phyloP scores from a whole-genome alignment of 1,140 invertebrate species.

The Lepidurus packardi region DNA sequence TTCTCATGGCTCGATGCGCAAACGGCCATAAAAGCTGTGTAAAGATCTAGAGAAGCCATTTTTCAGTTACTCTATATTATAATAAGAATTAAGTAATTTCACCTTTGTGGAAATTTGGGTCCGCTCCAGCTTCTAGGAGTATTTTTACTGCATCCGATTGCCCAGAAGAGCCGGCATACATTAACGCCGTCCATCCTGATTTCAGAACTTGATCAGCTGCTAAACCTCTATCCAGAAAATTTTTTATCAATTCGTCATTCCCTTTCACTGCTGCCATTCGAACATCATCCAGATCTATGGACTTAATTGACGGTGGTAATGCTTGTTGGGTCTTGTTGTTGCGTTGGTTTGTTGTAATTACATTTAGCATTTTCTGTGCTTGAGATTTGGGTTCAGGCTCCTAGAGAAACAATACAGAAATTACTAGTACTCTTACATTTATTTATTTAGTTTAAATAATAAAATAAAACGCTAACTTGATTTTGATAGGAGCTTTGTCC shows the following conservation, averaged over 20 bases:
- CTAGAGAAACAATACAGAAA: background rate
- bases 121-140: conserved; percentile 46
- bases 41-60: conserved; percentile 44
- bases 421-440: background rate
- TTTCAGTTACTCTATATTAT: background rate
- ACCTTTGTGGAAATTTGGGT: conserved; percentile 47
- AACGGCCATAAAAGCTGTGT: conserved; percentile 51
- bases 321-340: background rate
- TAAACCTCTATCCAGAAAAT: conserved; percentile 40
- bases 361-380: background rate
- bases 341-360: background rate
- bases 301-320: background rate
- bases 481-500: background rate
- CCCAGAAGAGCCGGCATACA: conserved; percentile 48
- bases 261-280: conserved; percentile 42
- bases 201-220: conserved; percentile 45
- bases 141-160: conserved; percentile 44
- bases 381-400: background rate
- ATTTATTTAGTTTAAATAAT: background rate
- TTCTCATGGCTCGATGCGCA: conserved; percentile 44
- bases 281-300: conserved; percentile 41
- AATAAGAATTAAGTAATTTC: background rate
- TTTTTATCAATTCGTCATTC: conserved; percentile 39
- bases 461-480: background rate
- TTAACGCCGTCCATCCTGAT: conserved; percentile 48